phyloP scores from a whole-genome alignment of 2,888 invertebrate species.

The Matsumyia berberina region DNA sequence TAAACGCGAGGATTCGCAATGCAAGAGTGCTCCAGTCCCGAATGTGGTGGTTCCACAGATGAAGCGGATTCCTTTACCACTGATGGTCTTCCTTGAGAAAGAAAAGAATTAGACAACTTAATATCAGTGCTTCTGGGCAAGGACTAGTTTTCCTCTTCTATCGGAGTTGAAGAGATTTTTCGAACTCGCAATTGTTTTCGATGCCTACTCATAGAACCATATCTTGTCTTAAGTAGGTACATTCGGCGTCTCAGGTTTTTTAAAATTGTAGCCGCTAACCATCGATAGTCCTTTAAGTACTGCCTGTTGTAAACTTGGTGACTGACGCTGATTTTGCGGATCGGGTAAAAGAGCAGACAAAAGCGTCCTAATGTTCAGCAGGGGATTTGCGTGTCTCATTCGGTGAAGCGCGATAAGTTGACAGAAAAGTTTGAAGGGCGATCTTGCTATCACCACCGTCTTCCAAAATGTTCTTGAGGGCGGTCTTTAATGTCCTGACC shows the following conservation, averaged over 20 bases:
- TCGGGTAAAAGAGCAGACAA: conserved; percentile 1
- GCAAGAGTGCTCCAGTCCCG: background rate
- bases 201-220: background rate
- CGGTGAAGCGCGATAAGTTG: background rate
- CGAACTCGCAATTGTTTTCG: conserved; percentile 5
- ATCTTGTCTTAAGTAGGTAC: background rate
- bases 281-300: background rate
- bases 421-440: background rate
- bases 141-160: background rate
- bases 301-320: conserved; percentile 5
- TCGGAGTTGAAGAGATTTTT: background rate
- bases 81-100: background rate
- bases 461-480: background rate
- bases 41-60: background rate
- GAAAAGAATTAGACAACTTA: background rate
- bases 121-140: conserved; percentile 1
- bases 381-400: conserved; percentile 20
- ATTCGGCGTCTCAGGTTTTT: conserved; percentile 6
- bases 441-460: background rate
- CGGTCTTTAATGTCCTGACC: too few species aligned
- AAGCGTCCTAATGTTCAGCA: conserved; percentile 11
- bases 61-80: background rate
- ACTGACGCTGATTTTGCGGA: background rate
- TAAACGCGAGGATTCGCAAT: too few species aligned
- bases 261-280: conserved; percentile 4